Evolutionary conservation across 2,797 vertebrate genomes (phyloP), one percentile per base, ranked within the genome.

Genomic region (Atherinosoma microstoma): DNA sequence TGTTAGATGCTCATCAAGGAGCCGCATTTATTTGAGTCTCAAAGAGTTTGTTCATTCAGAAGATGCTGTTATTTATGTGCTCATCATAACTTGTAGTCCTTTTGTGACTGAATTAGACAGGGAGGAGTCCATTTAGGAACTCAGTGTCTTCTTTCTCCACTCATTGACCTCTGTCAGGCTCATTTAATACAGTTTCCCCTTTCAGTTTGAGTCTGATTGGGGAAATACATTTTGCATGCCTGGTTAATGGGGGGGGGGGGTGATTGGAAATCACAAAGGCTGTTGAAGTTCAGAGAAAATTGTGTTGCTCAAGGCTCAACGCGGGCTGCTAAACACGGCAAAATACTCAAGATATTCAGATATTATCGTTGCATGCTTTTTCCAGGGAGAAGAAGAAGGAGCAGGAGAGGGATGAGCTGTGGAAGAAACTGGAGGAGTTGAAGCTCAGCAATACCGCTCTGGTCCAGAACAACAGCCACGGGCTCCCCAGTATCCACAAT

Each of bases 361-460:
- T 49, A 2, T 22, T 7, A 8, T 49, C n/a, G 1, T 49, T n/a
- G 3, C 45, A 16, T 58, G 11, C n/a, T 69, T 18, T 9, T 54
- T 34, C 9, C 79, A 99, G 98, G 92, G 98, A 99, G 93, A 98
- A 97, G 90, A 98, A 98, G 91, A 98, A 97, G 70, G 98, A 99
- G 93, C 93, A 98, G 91, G 98, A 99, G 91, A 94, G 98, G 49
- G 96, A 99, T 80, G 98, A 99, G 92, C 74, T 99, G 80, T 99
- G 98, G 98, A 95, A 94, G 90, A 97, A 95, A 82, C 84, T 99
- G 64, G 97, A 99, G n/a, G 96, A 98, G 84, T 73, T 99, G 76
- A 93, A 90, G 84, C 90, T 98, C 36, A 94, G 94, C 78, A 94
- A 94, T 82, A 67, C 84, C 0, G 82, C 91, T 24, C 94, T 94